Conservation (phyloP, 2,888 invertebrate genomes). For the Altica lythri region DNA sequence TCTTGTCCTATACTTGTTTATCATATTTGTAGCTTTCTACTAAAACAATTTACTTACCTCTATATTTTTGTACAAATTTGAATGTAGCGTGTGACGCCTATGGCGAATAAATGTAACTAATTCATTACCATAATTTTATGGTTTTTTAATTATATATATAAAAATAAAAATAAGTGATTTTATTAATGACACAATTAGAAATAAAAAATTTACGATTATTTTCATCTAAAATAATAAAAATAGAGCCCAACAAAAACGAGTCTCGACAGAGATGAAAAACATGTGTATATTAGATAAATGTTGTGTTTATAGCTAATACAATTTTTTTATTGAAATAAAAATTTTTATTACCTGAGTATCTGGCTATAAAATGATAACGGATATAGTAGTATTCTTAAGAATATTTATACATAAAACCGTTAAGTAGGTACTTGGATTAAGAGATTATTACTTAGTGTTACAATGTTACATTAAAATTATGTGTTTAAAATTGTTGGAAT, state of each 20-base stretch:
- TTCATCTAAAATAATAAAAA: constrained; percentile 6
- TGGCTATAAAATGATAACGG: constrained; percentile 19
- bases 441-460: constrained; percentile 6
- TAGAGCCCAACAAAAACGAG: not conserved
- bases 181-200: constrained; percentile 28
- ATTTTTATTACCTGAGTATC: constrained; percentile 15
- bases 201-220: constrained; percentile 23
- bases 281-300: constrained; percentile 16
- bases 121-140: constrained; percentile 34
- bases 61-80: too few species aligned
- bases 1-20: too few species aligned
- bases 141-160: constrained; percentile 30
- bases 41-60: too few species aligned
- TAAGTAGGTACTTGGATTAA: constrained; percentile 14
- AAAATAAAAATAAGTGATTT: constrained; percentile 33
- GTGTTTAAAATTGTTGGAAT: constrained; percentile 37
- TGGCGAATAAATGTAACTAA: constrained; percentile 6
- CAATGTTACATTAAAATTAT: constrained; percentile 5
- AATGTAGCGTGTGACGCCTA: constrained; percentile 2
- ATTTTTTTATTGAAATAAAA: constrained; percentile 23
- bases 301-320: constrained; percentile 13
- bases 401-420: constrained; percentile 11
- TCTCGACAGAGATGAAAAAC: not conserved
- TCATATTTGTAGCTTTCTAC: too few species aligned
- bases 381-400: constrained; percentile 14